These are phyloP conservation scores for Papilio dardanus DNA, from an alignment of 1,140 invertebrate species.

Conservation along the genomic window DNA sequence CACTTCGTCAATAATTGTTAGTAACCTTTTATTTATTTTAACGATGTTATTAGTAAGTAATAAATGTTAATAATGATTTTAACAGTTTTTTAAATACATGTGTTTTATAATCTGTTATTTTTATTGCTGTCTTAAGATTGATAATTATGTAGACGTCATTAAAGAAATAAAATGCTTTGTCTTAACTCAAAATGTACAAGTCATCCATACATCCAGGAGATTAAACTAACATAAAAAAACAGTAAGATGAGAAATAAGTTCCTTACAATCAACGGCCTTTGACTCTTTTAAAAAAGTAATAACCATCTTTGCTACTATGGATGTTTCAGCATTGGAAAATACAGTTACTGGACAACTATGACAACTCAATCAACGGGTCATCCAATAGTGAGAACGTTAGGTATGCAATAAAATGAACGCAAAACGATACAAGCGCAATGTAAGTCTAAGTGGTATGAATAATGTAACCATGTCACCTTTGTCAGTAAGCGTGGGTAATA, in stretches of 20 bases:
- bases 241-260: neutral
- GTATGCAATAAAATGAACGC: neutral
- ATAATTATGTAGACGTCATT: neutral
- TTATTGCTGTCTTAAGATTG: neutral
- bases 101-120: neutral
- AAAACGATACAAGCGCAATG: neutral
- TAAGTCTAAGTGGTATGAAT: neutral
- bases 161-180: neutral
- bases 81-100: neutral
- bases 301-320: neutral
- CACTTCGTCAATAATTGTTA: neutral
- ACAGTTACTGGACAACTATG: neutral
- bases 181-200: neutral
- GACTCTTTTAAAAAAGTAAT: neutral
- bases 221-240: neutral
- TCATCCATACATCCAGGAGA: too few species aligned
- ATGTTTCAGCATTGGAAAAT: neutral
- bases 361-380: neutral
- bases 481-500: neutral
- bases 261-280: neutral
- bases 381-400: neutral
- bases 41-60: neutral
- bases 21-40: neutral
- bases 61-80: neutral
- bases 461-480: neutral